These are phyloP conservation scores for Ceratitis capitata DNA, from an alignment of 1,140 invertebrate genomes.

Conservation along the genomic window DNA sequence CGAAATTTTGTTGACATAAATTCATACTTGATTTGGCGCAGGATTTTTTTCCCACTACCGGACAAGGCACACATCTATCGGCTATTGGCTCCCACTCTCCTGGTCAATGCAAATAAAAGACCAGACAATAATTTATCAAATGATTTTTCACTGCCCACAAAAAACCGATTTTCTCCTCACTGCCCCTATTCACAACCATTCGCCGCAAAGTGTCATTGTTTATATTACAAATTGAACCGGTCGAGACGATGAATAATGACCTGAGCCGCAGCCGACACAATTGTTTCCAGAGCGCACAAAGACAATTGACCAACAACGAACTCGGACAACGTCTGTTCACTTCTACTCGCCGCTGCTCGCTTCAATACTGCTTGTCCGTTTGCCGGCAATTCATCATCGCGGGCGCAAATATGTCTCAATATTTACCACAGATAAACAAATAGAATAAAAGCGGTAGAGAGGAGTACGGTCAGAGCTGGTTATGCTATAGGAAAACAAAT, in stretches of 20 bases:
- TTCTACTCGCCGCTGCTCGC: not conserved
- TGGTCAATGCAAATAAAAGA: not conserved
- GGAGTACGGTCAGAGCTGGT: not conserved
- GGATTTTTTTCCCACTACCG: not conserved
- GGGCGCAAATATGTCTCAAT: slow-evolving; percentile 7
- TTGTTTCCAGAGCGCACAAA: not conserved
- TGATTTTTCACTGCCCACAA: not conserved
- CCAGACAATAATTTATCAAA: not conserved
- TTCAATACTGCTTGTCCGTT: not conserved
- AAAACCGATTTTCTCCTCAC: not conserved
- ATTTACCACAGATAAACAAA: slow-evolving; percentile 21
- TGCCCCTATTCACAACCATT: too few species aligned
- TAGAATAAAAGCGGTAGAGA: not conserved
- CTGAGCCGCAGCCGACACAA: not conserved
- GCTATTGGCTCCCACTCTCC: not conserved
- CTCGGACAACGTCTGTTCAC: not conserved
- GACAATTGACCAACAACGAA: not conserved
- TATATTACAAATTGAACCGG: not conserved
- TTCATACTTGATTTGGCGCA: not conserved
- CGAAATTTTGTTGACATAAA: not conserved
- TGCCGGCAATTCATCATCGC: slow-evolving; percentile 29
- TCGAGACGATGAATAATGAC: slow-evolving; percentile 1
- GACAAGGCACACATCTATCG: not conserved
- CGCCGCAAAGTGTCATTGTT: not conserved
- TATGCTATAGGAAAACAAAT: not conserved